Evolutionary conservation across 2,113 vertebrate genomes (phyloP).

Genomic region (Dicaeum eximium): DNA sequence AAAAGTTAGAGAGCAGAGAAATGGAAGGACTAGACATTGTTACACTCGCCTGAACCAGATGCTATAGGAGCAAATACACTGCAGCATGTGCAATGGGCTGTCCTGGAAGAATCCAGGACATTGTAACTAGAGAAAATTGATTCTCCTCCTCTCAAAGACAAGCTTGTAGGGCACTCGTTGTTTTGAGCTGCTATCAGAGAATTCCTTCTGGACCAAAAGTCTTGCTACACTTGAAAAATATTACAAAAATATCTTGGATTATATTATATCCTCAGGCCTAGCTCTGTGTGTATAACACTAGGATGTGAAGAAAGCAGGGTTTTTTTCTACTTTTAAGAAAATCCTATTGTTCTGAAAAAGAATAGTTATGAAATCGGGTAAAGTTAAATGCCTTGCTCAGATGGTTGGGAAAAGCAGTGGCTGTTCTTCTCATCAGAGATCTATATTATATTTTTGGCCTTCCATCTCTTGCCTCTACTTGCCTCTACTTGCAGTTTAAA

Average conservation of each 20-base stretch:
- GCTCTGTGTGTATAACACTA: background rate
- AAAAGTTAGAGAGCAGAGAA: background rate
- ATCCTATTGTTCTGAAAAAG: background rate
- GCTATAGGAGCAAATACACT: background rate
- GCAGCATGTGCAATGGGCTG: background rate
- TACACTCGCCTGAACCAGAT: background rate
- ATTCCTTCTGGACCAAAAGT: background rate
- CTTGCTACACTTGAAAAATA: background rate
- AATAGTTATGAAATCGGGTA: background rate
- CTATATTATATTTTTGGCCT: background rate
- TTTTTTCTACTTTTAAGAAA: background rate
- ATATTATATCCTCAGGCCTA: background rate
- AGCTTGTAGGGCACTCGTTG: background rate
- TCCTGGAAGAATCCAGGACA: slow-evolving; percentile 31
- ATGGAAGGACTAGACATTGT: background rate
- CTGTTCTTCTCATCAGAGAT: background rate
- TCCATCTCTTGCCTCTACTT: background rate
- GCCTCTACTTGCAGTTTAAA: background rate
- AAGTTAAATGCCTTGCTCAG: background rate
- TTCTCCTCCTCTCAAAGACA: background rate
- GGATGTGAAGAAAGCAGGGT: background rate
- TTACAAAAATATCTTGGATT: background rate
- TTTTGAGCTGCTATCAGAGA: background rate
- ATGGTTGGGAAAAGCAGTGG: background rate
- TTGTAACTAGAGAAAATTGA: background rate